Evolutionary conservation across 23 tunicate genomes (phyloP).

Genomic region (Halocynthia aurantium): DNA sequence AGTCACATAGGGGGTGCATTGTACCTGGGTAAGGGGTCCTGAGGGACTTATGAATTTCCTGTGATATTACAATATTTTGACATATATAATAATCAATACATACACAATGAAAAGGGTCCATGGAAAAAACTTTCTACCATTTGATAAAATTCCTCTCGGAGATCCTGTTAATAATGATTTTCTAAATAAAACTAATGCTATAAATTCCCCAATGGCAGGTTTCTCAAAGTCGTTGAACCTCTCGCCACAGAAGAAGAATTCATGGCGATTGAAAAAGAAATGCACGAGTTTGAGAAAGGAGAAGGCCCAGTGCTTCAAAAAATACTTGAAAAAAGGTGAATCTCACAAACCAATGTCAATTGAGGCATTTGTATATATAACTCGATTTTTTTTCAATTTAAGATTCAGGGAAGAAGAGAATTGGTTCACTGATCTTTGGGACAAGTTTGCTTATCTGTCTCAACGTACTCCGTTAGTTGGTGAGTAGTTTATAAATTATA

Average conservation of each 20-base stretch:
- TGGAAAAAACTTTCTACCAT: no score
- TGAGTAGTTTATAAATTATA: no score
- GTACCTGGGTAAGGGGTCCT: no score
- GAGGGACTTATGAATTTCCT: no score
- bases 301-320: slow-evolving; percentile 59
- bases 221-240: slow-evolving; percentile 54
- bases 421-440: slow-evolving; percentile 96
- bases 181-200: background rate
- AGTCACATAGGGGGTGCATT: no score
- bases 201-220: slow-evolving; percentile 13
- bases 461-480: slow-evolving; percentile 30
- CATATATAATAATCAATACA: no score
- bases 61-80: no score
- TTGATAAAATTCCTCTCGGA: no score
- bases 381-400: background rate
- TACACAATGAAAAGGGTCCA: no score
- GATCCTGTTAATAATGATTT: background rate
- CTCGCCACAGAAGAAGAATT: slow-evolving; percentile 57
- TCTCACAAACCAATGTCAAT: background rate
- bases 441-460: slow-evolving; percentile 73
- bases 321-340: slow-evolving; percentile 63
- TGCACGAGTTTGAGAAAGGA: slow-evolving; percentile 52
- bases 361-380: background rate
- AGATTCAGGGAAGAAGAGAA: slow-evolving; percentile 71
- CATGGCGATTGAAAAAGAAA: slow-evolving; percentile 35